Evolutionary conservation across 1,140 invertebrate species (phyloP), one percentile per base, ranked within the genome.

Genomic region (Berghia stephanieae): DNA sequence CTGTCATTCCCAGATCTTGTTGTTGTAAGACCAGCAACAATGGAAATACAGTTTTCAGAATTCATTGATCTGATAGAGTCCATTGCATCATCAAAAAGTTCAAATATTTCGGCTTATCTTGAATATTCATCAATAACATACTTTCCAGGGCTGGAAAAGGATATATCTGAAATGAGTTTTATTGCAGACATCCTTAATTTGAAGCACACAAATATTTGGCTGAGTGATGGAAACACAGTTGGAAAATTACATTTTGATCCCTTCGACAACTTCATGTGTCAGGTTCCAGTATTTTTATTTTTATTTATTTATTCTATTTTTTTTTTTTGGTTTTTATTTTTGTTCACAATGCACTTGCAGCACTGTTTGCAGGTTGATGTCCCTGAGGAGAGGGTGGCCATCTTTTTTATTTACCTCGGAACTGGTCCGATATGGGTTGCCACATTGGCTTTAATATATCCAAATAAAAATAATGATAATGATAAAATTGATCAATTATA

Each of bases 191-290:
- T 83, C 2, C 69, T 86, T 2, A 68, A 82, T 31, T 71, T 83
- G 55, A 77, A 82, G 40, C 85, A 86, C 73, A 68, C 83, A 4
- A 88, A 88, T 67, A 86, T 88, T 24, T 88, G 87, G 87, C 79
- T 88, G 2, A 88, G 87, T 84, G 86, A 88, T 84, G 87, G 87
- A 5, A 86, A 86, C 57, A 88, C 87, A 27, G 46, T 88, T 4
- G 87, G 87, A 77, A 88, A 85, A 80, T 55, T 86, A 18, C 87
- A 88, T 69, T 88, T 88, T 83, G 87, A 88, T 78, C 84, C 84
- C 34, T 88, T 83, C 83, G 87, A 88, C 75, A 88, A 88, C 71
- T 84, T 88, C 57, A 80, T 88, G 6, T 87, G 86, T 78, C 85
- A 87, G 86, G 87, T 88, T 80, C n/a, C n/a, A n/a, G 21, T 21